These are phyloP conservation scores for Palythoa caribaeorum DNA, from an alignment of 92 coral and sea anemone species.

Conservation along the genomic window DNA sequence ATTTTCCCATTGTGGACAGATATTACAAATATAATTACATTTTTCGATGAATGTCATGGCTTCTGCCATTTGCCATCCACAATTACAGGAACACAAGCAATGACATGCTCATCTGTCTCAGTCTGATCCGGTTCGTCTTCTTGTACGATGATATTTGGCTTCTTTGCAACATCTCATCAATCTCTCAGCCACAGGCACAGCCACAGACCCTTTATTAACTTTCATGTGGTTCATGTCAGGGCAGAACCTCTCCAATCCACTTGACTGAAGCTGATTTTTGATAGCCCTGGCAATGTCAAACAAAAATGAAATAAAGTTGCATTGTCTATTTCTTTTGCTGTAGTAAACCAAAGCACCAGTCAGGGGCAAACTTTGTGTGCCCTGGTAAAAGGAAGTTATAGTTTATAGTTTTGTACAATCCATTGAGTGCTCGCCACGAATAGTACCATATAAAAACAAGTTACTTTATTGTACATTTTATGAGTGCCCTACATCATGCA, in stretches of 20 bases:
- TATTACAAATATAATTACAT: conserved; percentile 68
- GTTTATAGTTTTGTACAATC: too few relatives aligned
- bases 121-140: background rate
- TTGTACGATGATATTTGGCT: background rate
- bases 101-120: conserved; percentile 36
- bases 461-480: too few relatives aligned
- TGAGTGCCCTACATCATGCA: too few relatives aligned
- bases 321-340: too few relatives aligned
- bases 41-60: conserved; percentile 66
- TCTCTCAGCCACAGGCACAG: background rate
- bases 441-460: too few relatives aligned
- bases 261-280: background rate
- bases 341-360: too few relatives aligned
- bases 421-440: too few relatives aligned
- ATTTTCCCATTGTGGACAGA: conserved; percentile 68
- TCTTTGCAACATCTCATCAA: background rate
- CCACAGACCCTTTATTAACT: background rate
- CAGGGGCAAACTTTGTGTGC: too few relatives aligned
- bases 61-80: conserved; percentile 55
- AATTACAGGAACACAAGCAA: conserved; percentile 44
- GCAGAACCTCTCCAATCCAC: background rate
- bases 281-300: too few relatives aligned
- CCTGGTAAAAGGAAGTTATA: too few relatives aligned
- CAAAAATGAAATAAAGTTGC: too few relatives aligned
- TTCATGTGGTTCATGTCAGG: background rate